A percentile compares a stretch with the other conserved stretches of the same genome.
These are phyloP conservation scores for Phasia obesa DNA, from an alignment of 2,888 invertebrate genomes.

Conservation along the genomic window DNA sequence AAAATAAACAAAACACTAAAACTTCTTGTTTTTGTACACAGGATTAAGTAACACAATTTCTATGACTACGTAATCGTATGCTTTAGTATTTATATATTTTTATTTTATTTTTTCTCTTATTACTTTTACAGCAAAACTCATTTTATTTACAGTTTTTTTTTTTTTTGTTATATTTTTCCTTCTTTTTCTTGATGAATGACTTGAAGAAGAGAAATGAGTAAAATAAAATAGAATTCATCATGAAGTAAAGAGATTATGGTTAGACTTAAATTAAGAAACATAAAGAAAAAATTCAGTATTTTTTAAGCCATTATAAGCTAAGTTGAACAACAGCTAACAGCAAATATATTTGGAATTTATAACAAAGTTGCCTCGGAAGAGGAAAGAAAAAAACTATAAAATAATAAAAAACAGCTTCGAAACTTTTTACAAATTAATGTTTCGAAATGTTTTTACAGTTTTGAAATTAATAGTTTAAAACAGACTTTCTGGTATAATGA, in stretches of 20 bases:
- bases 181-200: slow-evolving; percentile 4
- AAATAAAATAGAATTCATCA: slow-evolving; percentile 7
- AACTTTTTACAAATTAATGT: background rate
- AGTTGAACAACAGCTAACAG: background rate
- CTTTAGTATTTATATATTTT: background rate
- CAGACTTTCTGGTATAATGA: no score
- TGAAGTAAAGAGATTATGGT: slow-evolving; percentile 17
- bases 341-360: slow-evolving; percentile 12
- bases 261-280: background rate
- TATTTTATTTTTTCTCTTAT: background rate
- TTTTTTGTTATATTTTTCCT: background rate
- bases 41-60: slow-evolving; percentile 7
- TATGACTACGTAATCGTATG: background rate
- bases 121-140: background rate
- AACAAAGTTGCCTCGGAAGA: slow-evolving; percentile 5
- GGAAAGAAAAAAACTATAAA: background rate
- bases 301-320: slow-evolving; percentile 29
- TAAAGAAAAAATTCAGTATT: background rate
- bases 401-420: background rate
- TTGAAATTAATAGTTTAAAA: background rate
- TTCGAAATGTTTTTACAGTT: background rate
- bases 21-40: slow-evolving; percentile 12
- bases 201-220: slow-evolving; percentile 6
- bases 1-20: background rate
- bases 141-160: background rate